These are phyloP conservation scores for Centrocercus urophasianus DNA, from an alignment of 2,113 vertebrate genomes.

Conservation along the genomic window DNA sequence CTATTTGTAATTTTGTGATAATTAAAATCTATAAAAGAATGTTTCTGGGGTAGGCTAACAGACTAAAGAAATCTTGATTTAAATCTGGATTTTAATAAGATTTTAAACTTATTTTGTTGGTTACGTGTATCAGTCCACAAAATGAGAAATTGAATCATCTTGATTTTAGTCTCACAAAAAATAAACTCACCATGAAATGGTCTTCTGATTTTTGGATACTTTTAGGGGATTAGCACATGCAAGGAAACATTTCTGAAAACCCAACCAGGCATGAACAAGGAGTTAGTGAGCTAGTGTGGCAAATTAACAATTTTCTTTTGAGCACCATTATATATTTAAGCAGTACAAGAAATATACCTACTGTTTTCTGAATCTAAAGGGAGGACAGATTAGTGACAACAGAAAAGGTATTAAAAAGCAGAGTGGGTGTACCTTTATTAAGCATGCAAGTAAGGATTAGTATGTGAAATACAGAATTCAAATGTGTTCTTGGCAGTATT, in stretches of 20 bases:
- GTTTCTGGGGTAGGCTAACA: neutral
- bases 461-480: neutral
- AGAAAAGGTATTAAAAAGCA: constrained; percentile 13
- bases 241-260: neutral
- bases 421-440: constrained; percentile 3
- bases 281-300: neutral
- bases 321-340: neutral
- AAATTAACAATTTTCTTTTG: neutral
- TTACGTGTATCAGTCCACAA: neutral
- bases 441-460: neutral
- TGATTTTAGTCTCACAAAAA: neutral
- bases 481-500: neutral
- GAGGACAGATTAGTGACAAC: neutral
- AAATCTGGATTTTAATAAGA: neutral
- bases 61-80: neutral
- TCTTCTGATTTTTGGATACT: neutral
- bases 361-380: neutral
- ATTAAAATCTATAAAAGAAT: neutral
- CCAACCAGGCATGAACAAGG: neutral
- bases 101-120: neutral
- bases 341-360: neutral
- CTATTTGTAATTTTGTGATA: neutral
- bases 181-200: rapidly evolving
- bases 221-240: neutral
- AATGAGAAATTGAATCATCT: neutral